Evolutionary conservation across 2,113 vertebrate species (phyloP), one percentile per base, ranked within the genome.

Genomic region (Sus scrofa): DNA sequence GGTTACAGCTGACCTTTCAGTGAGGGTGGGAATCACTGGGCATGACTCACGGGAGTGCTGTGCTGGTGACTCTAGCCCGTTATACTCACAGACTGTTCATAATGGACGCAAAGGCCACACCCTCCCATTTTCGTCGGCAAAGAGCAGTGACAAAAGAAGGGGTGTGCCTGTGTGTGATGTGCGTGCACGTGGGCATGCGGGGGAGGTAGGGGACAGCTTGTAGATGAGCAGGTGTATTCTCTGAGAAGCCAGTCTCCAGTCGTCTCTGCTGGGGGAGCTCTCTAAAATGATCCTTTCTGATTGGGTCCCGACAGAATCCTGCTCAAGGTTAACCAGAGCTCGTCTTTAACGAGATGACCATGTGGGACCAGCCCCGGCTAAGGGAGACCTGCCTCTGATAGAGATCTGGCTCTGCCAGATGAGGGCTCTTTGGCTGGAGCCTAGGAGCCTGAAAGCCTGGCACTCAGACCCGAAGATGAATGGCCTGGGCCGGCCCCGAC

Each of bases 21-120:
- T 67, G 82, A 81, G 63, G 71, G 89, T 89, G 78, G 91, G 97
- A 98, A 95, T 95, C 86, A 95, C 85, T 93, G 95, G 93, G 95
- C 94, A 86, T 96, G 97, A 94, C 58, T 89, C 97, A 98, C 6
- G 32, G 54, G 34, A 91, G 65, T 50, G 60, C 62, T 0, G 34
- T 96, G 94, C 96, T 85, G 96, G 91, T 70, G 81, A 89, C 62
- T 96, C 97, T 89, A 95, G 96, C 96, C 98, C 96, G 93, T 97
- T 94, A 74, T 37, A 88, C 70, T 70, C 24, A 27, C 82, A 34
- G 62, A 84, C 96, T 84, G 94, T 95, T 94, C 27, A 39, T 77
- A 89, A 54, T 3, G 74, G 83, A 73, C 30, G n/a, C 83, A 94
- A 94, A 96, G 86, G 91, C 93, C 58, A 94, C 75, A 37, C 79